Percentiles rank a stretch among this genome's conserved stretches.
These are phyloP conservation scores for Harmothoe impar DNA, from an alignment of 2,888 invertebrate species.

Conservation along the genomic window DNA sequence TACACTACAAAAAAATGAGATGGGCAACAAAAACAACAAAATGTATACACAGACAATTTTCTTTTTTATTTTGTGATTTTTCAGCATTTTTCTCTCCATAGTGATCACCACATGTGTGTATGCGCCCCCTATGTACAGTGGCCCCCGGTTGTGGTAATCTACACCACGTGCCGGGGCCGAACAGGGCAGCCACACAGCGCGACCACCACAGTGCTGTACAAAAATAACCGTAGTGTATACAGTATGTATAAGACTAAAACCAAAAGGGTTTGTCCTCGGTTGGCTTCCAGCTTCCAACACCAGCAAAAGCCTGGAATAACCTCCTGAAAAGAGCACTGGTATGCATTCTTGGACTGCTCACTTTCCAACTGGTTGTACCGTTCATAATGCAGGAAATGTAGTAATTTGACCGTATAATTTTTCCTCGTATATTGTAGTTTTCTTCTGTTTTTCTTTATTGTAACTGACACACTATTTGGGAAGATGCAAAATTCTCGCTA, in stretches of 20 bases:
- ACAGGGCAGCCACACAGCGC: conserved; percentile 53
- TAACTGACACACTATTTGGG: conserved; percentile 37
- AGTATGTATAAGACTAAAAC: conserved; percentile 69
- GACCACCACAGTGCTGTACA: conserved; percentile 66
- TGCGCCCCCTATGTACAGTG: conserved; percentile 65
- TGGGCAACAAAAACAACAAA: conserved; percentile 60
- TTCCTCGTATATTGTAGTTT: not conserved
- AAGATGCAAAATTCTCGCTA: conserved; percentile 62
- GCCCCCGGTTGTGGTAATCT: conserved; percentile 55
- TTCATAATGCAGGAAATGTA: conserved; percentile 52
- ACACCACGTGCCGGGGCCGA: conserved; percentile 60
- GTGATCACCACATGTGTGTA: conserved; percentile 60
- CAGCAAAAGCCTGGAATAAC: conserved; percentile 49
- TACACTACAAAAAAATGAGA: conserved; percentile 55
- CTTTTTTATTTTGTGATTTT: conserved; percentile 64
- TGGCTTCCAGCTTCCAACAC: conserved; percentile 42
- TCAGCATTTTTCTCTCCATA: conserved; percentile 62
- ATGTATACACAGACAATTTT: conserved; percentile 63
- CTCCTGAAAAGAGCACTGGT: conserved; percentile 44
- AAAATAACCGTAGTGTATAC: conserved; percentile 68
- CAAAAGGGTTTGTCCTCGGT: conserved; percentile 65
- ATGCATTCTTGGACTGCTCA: conserved; percentile 38
- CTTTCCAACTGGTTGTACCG: conserved; percentile 27
- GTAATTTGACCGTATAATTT: not conserved
- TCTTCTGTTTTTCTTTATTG: not conserved